phyloP scores from a whole-genome alignment of 2,113 vertebrate genomes.

The Hippocampus abdominalis region DNA sequence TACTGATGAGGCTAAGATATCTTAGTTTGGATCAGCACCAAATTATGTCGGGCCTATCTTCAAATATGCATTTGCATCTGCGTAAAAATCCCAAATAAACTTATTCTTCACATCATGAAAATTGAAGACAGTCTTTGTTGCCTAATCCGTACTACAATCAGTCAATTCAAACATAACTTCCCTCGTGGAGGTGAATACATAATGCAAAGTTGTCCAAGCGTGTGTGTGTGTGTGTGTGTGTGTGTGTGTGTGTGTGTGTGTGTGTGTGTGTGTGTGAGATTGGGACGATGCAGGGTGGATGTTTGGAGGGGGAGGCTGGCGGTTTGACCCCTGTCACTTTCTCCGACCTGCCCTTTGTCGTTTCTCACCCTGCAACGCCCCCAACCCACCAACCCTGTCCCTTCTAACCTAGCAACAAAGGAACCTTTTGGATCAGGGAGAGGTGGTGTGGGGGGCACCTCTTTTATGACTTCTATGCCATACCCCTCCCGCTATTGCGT shows the following conservation, averaged over 20 bases:
- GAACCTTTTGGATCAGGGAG: conserved; percentile 40
- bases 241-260: background rate
- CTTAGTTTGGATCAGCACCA: background rate
- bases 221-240: background rate
- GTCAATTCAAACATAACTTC: background rate
- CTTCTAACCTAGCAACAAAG: conserved; percentile 45
- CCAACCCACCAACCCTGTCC: conserved; percentile 33
- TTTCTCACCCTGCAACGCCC: conserved; percentile 69
- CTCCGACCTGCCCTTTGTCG: conserved; percentile 77
- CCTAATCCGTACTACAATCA: background rate
- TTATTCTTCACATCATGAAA: background rate
- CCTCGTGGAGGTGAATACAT: background rate
- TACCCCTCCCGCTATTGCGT: conserved; percentile 31
- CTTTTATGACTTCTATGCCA: conserved; percentile 69
- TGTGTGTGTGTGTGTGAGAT: background rate
- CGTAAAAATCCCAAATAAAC: background rate
- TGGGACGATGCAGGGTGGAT: conserved; percentile 45
- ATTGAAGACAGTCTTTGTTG: background rate
- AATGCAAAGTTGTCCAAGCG: background rate
- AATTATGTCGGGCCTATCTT: background rate
- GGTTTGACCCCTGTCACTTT: conserved; percentile 76
- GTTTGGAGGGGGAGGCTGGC: conserved; percentile 55
- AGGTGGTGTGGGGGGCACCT: conserved; percentile 22
- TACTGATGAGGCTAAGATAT: background rate
- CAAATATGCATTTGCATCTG: background rate